These are phyloP conservation scores for Acanthochromis polyacanthus DNA, from an alignment of 2,113 vertebrate genomes.

Conservation along the genomic window DNA sequence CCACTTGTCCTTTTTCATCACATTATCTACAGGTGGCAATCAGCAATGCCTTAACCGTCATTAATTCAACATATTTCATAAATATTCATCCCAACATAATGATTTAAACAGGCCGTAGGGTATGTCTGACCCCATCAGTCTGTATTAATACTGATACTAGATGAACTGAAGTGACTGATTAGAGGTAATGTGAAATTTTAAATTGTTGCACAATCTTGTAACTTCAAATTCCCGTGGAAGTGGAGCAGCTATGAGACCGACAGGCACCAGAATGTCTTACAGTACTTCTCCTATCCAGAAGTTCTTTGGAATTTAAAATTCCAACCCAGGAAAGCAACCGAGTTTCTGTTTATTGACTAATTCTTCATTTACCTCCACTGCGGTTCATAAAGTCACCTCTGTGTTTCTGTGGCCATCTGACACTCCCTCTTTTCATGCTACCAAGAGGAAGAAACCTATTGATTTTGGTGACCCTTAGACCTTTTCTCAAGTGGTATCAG, in stretches of 20 bases:
- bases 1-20: too few relatives aligned
- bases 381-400: background rate
- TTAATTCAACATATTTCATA: too few relatives aligned
- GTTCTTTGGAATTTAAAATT: background rate
- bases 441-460: constrained; percentile 21
- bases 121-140: too few relatives aligned
- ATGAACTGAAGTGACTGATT: too few relatives aligned
- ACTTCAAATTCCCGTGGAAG: background rate
- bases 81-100: too few relatives aligned
- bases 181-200: too few relatives aligned
- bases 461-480: constrained; percentile 38
- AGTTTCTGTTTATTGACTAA: background rate
- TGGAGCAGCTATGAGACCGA: too few relatives aligned
- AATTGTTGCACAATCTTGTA: background rate
- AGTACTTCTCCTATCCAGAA: background rate
- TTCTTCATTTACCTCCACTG: background rate
- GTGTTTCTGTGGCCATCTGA: constrained; percentile 14
- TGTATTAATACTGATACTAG: too few relatives aligned
- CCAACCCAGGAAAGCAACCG: background rate
- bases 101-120: too few relatives aligned
- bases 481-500: constrained; percentile 17
- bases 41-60: too few relatives aligned
- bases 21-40: too few relatives aligned
- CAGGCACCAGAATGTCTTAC: background rate
- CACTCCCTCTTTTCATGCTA: background rate